phyloP scores from a whole-genome alignment of 2,113 vertebrate genomes.

The Lucifuga dentata region DNA sequence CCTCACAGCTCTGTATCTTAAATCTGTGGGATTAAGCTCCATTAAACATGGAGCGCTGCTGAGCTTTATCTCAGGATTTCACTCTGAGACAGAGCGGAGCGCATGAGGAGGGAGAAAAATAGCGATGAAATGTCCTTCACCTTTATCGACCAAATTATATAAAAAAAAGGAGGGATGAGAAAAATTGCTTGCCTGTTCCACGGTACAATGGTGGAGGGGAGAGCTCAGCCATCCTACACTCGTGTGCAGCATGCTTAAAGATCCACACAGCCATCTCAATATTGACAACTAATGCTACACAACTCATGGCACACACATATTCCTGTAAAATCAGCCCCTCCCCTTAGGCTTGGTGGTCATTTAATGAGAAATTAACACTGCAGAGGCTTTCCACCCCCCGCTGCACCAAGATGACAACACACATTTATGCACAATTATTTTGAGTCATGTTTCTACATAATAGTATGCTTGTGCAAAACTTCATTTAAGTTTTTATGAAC shows the following conservation, averaged over 20 bases:
- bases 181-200: conserved; percentile 71
- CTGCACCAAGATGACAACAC: conserved; percentile 12
- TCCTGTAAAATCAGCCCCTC: conserved; percentile 36
- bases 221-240: conserved; percentile 42
- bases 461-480: neutral
- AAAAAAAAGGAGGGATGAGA: conserved; percentile 69
- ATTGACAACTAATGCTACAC: conserved; percentile 29
- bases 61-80: conserved; percentile 82
- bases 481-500: conserved; percentile 6
- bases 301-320: conserved; percentile 30
- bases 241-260: conserved; percentile 61
- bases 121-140: conserved; percentile 82
- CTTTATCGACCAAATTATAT: conserved; percentile 82
- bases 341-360: conserved; percentile 45
- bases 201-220: conserved; percentile 43
- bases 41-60: conserved; percentile 82
- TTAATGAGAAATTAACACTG: conserved; percentile 67
- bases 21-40: conserved; percentile 85
- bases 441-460: neutral
- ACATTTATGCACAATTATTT: conserved; percentile 28
- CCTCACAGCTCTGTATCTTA: conserved; percentile 80
- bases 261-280: conserved; percentile 33
- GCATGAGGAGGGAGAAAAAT: conserved; percentile 51
- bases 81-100: conserved; percentile 76
- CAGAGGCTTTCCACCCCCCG: conserved; percentile 31